Evolutionary conservation across 2,797 vertebrate species (phyloP).

Genomic region (Xiphophorus birchmanni): DNA sequence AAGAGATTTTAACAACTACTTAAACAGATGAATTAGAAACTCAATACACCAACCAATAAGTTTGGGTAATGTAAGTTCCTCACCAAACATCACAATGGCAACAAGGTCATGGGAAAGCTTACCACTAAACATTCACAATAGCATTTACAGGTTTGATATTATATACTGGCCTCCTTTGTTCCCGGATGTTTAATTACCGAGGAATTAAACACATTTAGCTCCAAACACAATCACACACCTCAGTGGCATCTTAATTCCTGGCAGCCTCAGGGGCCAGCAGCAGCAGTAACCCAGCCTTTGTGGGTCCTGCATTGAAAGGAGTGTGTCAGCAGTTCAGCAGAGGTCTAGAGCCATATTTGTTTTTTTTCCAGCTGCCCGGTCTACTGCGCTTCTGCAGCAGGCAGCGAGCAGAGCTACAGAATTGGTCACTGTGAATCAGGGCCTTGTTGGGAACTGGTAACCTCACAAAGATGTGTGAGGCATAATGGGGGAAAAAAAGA

Average conservation of each 20-base stretch:
- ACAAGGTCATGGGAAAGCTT: constrained; percentile 72
- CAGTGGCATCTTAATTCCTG: constrained; percentile 50
- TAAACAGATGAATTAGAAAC: constrained; percentile 15
- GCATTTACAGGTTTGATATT: constrained; percentile 42
- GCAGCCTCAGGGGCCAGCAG: constrained; percentile 44
- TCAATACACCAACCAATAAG: constrained; percentile 22
- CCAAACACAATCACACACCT: constrained; percentile 24
- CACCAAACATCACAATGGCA: constrained; percentile 32
- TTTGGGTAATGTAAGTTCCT: constrained; percentile 27
- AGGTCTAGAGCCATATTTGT: constrained; percentile 52
- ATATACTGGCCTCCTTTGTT: constrained; percentile 51
- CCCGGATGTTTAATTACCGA: constrained; percentile 57
- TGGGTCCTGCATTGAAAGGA: constrained; percentile 64
- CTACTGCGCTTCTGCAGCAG: constrained; percentile 41
- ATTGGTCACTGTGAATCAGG: constrained; percentile 50
- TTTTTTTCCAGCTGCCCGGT: constrained; percentile 42
- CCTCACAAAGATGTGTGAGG: constrained; percentile 44
- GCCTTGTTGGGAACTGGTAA: constrained; percentile 54
- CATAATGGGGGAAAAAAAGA: constrained; percentile 24
- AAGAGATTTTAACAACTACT: constrained; percentile 8
- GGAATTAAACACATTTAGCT: constrained; percentile 60
- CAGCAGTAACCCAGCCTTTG: constrained; percentile 52
- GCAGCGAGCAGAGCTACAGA: constrained; percentile 47
- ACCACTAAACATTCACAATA: constrained; percentile 51
- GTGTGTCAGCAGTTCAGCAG: constrained; percentile 70